A percentile compares a stretch with the other conserved stretches of the same genome.
Evolutionary conservation across 2,888 invertebrate genomes (phyloP).

Genomic region (Agrilus biguttatus): DNA sequence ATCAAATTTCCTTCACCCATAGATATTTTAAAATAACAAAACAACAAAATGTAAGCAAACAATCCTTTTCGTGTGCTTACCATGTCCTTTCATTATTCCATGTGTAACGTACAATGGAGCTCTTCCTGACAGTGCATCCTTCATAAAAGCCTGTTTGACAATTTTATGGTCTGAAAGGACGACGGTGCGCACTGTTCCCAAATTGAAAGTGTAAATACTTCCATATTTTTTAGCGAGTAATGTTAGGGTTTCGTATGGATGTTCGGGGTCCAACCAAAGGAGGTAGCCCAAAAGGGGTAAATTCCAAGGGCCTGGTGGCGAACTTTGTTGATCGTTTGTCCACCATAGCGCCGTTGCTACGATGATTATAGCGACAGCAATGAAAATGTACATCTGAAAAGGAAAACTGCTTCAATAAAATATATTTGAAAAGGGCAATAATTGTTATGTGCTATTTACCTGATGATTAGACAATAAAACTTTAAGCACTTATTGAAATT

Average conservation of each 20-base stretch:
- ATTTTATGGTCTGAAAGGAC: slow-evolving; percentile 61
- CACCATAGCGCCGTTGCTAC: slow-evolving; percentile 2
- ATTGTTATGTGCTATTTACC: too few relatives aligned
- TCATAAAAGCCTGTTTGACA: slow-evolving; percentile 57
- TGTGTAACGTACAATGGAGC: slow-evolving; percentile 75
- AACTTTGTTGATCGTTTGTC: slow-evolving; percentile 20
- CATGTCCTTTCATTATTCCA: slow-evolving; percentile 77
- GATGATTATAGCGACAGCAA: slow-evolving; percentile 7
- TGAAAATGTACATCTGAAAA: slow-evolving; percentile 6
- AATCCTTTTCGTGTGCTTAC: slow-evolving; percentile 36
- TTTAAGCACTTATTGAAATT: too few relatives aligned
- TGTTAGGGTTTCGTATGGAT: slow-evolving; percentile 60
- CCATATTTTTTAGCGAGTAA: slow-evolving; percentile 55
- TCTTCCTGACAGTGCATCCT: slow-evolving; percentile 57
- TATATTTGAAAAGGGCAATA: too few relatives aligned
- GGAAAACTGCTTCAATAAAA: neutral
- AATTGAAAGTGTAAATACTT: slow-evolving; percentile 52
- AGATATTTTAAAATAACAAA: too few relatives aligned
- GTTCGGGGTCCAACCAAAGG: slow-evolving; percentile 50
- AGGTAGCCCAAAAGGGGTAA: slow-evolving; percentile 68
- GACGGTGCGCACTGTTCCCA: slow-evolving; percentile 65
- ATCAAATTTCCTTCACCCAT: too few relatives aligned
- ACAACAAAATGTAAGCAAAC: too few relatives aligned
- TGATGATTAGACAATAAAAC: too few relatives aligned
- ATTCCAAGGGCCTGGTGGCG: slow-evolving; percentile 69